These are phyloP conservation scores for Luffia ferchaultella DNA, from an alignment of 2,888 invertebrate species.

Conservation along the genomic window DNA sequence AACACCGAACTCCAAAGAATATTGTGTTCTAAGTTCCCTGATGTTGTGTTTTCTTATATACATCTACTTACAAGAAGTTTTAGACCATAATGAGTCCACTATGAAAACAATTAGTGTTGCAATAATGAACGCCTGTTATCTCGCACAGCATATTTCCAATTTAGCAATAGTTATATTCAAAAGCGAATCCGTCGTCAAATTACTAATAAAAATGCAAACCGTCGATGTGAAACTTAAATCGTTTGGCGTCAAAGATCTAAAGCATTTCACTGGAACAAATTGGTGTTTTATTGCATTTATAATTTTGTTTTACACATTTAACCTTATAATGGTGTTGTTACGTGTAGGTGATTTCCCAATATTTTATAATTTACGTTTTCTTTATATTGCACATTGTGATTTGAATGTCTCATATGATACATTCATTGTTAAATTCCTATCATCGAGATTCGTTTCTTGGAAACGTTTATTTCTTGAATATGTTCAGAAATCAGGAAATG, in stretches of 20 bases:
- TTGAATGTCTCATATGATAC: background rate
- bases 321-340: background rate
- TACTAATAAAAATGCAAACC: background rate
- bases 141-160: background rate
- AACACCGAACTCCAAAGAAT: background rate
- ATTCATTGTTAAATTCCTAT: background rate
- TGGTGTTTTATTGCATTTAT: background rate
- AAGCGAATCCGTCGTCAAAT: background rate
- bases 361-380: background rate
- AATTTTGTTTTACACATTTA: background rate
- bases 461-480: background rate
- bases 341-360: background rate
- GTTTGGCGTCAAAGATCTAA: background rate
- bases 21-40: background rate
- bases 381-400: background rate
- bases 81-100: background rate
- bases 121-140: background rate
- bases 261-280: background rate
- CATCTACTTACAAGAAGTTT: background rate
- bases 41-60: background rate
- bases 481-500: background rate
- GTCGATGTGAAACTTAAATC: background rate
- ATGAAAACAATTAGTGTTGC: background rate
- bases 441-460: background rate
- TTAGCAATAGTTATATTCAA: background rate